phyloP scores from a whole-genome alignment of 2,797 vertebrate genomes.

The Thalassophryne amazonica region DNA sequence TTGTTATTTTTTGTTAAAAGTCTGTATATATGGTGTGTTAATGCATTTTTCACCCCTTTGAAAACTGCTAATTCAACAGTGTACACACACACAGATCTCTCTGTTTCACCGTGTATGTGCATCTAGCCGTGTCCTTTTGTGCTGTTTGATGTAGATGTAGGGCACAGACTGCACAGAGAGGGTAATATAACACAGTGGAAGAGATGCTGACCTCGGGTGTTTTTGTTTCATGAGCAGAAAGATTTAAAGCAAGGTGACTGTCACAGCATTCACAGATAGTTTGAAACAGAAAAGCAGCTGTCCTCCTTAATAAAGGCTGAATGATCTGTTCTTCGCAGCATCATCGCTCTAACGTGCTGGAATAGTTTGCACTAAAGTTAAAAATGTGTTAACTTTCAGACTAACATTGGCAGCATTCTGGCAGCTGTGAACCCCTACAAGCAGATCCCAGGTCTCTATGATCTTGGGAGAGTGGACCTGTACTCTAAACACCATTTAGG shows the following conservation, averaged over 20 bases:
- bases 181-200: slow-evolving; percentile 30
- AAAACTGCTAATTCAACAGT: no score
- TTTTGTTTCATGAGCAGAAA: background rate
- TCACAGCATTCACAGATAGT: background rate
- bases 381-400: no score
- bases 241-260: slow-evolving; percentile 8
- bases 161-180: slow-evolving; percentile 18
- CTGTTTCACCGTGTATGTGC: no score
- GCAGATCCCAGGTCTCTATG: slow-evolving; percentile 84
- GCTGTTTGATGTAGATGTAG: background rate
- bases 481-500: slow-evolving; percentile 90
- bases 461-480: slow-evolving; percentile 81
- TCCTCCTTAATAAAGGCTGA: background rate
- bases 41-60: no score
- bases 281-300: background rate
- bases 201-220: slow-evolving; percentile 12
- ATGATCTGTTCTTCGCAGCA: background rate
- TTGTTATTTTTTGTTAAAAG: no score
- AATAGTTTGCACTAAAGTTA: no score
- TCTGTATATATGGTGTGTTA: no score
- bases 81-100: no score
- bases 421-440: slow-evolving; percentile 93
- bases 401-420: slow-evolving; percentile 92
- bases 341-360: background rate
- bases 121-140: slow-evolving; percentile 4